phyloP scores from a whole-genome alignment of 2,888 invertebrate genomes.

The Trisateles emortualis region DNA sequence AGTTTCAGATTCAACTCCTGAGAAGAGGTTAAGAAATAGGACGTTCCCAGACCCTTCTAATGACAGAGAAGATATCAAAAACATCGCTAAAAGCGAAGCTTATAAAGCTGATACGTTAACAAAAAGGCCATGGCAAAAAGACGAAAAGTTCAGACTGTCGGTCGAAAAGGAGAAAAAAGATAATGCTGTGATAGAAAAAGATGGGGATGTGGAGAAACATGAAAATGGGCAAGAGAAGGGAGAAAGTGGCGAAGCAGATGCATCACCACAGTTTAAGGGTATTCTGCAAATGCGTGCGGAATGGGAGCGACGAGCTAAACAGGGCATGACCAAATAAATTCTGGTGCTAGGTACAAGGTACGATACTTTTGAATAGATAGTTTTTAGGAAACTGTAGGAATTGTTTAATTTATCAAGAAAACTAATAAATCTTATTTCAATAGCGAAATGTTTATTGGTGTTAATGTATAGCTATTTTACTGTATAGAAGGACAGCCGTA shows the following conservation, averaged over 20 bases:
- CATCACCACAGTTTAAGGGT: conserved; percentile 88
- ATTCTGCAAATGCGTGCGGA: conserved; percentile 92
- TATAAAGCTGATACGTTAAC: conserved; percentile 80
- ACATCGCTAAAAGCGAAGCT: conserved; percentile 74
- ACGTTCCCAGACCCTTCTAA: conserved; percentile 83
- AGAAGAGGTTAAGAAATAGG: conserved; percentile 80
- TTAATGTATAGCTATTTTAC: conserved; percentile 4
- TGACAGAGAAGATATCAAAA: conserved; percentile 80
- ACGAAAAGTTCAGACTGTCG: conserved; percentile 69
- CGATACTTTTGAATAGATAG: conserved; percentile 17
- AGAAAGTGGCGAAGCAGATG: conserved; percentile 70
- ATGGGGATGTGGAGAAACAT: conserved; percentile 67
- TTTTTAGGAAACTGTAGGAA: conserved; percentile 10
- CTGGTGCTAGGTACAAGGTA: conserved; percentile 78
- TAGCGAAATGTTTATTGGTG: conserved; percentile 16
- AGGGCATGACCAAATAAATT: conserved; percentile 88
- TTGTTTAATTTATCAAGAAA: conserved; percentile 9
- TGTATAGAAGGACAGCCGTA: neutral
- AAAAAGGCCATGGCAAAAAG: conserved; percentile 79
- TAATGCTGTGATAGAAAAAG: conserved; percentile 79
- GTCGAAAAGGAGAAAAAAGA: conserved; percentile 73
- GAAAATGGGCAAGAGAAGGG: conserved; percentile 69
- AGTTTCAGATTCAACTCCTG: conserved; percentile 83
- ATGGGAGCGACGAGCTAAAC: conserved; percentile 92
- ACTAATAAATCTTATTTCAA: conserved; percentile 8